phyloP scores from a whole-genome alignment of 1,140 invertebrate species.

The Schmidtea mediterranea region DNA sequence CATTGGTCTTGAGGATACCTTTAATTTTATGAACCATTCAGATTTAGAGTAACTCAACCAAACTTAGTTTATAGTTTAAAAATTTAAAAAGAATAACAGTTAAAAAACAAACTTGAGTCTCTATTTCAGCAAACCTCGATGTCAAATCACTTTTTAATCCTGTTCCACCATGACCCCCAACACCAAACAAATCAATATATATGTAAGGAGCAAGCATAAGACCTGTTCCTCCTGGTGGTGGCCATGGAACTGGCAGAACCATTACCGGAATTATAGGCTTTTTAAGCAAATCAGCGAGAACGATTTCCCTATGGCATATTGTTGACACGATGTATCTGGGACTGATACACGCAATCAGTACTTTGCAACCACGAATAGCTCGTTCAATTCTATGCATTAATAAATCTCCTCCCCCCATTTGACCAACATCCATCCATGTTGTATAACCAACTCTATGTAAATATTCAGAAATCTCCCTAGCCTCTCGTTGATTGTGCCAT shows the following conservation, averaged over 20 bases:
- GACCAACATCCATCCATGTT: constrained; percentile 31
- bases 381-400: constrained; percentile 27
- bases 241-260: constrained; percentile 24
- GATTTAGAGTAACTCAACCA: no score
- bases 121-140: constrained; percentile 24
- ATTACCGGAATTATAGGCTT: constrained; percentile 30
- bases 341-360: constrained; percentile 24
- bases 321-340: constrained; percentile 27
- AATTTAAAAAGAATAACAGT: no score
- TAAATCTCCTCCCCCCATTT: constrained; percentile 27
- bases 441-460: constrained; percentile 24
- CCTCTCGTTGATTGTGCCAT: constrained; percentile 26
- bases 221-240: constrained; percentile 28
- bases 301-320: constrained; percentile 26
- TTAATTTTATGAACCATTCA: no score
- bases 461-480: constrained; percentile 16
- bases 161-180: constrained; percentile 29
- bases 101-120: constrained; percentile 19
- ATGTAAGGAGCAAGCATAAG: constrained; percentile 26
- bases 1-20: no score
- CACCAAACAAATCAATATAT: constrained; percentile 28
- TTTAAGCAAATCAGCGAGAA: constrained; percentile 25
- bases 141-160: constrained; percentile 26
- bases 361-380: constrained; percentile 21
- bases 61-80: no score